Evolutionary conservation across 2,888 invertebrate species (phyloP), one percentile per base, ranked within the genome.

Genomic region (Isotomurus palustris): DNA sequence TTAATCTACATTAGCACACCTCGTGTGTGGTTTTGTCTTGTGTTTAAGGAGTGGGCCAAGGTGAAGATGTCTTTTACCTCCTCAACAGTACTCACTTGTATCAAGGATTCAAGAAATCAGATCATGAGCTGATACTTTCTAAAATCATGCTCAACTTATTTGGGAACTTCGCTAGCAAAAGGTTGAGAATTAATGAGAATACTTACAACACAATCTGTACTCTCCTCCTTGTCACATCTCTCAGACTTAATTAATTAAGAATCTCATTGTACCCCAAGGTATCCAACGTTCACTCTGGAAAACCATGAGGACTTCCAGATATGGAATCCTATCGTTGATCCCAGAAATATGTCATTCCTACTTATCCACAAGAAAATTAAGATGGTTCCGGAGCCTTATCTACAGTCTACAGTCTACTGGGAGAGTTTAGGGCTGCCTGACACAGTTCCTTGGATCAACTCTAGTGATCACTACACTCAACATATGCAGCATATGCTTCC

Each of bases 121-220:
- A 65, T 22, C 36, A 52, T 3, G 65, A 65, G 35, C 24, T 60
- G 4, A 53, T 51, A 12, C 40, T 65, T 2, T 56, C 59, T 12
- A 65, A 65, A 40, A 65, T 65, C 21, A 36, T 65, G 38, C 56
- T 68, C 17, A 66, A 64, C 41, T 12, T 68, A 2, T 36, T 68
- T 19, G 44, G 51, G 24, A 68, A 68, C 48, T 68, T 68, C 54
- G 66, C 62, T n/a, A 38, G 48, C 5, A 56, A 53, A 12, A 52
- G 61, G 67, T 64, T 58, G 58, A 6, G n/a, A n/a, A n/a, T n/a
- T n/a, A n/a, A n/a, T n/a, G n/a, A n/a, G n/a, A n/a, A n/a, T n/a
- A n/a, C n/a, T n/a, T n/a, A n/a, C n/a, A n/a, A n/a, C n/a, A n/a
- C n/a, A n/a, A n/a, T n/a, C n/a, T n/a, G n/a, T n/a, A n/a, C n/a